Base-by-base conservation (phyloP, 1,140 invertebrate genomes). In the Eumeta japonica region DNA sequence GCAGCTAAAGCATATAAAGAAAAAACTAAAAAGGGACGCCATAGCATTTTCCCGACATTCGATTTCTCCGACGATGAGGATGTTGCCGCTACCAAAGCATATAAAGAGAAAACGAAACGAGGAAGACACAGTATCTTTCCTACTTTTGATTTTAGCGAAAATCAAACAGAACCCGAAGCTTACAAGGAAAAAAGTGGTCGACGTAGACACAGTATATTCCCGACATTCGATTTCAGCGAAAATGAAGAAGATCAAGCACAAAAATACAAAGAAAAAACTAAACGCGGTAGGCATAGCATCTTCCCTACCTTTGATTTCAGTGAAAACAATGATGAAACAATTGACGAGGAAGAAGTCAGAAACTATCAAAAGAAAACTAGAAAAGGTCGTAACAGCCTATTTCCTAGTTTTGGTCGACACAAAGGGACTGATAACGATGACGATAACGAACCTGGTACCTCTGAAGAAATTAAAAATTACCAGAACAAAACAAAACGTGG, bases 241-340 rank as follows among this genome's bases (percentile, higher is more conserved):
- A 32, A 16, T 3, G 30, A 70, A 27, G 68, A 73, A 51, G 64
- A 73, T 48, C 39, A 43, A 7, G 56, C 55, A 18, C 56, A 46
- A 32, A 52, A 50, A 10, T 64, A 64, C 47, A 55, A 59, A 49
- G 58, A 70, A 15, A 64, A 62, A 49, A 51, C 52, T 27, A 74
- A 74, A 43, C 17, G 35, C n/a, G 35, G 35, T 20, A 43, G 68
- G 36, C 63, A 68, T 24, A 73, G 68, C 19, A 70, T 73, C 45
- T 70, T 73, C 36, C 65, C 68, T 24, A 59, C 58, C 12, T 71
- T 71, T 48, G 56, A 71, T 45, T 71, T 71, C 35, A 65, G 53
- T 34, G 63, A 65, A 52, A 55, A 62, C 39, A 54, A 60, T 33
- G 48, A 64, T 42, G 62, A 65, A 17, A 58, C 62, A 11, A 14